A percentile compares a stretch with the other conserved stretches of the same genome.
These are phyloP conservation scores for Nezara viridula DNA, from an alignment of 2,888 invertebrate species.

Conservation along the genomic window DNA sequence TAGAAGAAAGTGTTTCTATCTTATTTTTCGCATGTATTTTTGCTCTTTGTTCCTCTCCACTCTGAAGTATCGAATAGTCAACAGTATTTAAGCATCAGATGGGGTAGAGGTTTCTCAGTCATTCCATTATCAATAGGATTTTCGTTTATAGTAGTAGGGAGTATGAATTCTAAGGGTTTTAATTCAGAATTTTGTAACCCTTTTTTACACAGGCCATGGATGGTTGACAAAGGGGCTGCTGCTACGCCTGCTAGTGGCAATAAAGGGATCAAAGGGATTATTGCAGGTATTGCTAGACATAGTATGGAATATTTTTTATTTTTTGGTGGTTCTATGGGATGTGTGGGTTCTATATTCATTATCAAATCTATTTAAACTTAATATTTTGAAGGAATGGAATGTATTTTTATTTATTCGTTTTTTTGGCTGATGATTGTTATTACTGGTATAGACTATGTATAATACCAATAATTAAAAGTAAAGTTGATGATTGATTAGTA, in stretches of 20 bases:
- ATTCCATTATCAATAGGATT: neutral
- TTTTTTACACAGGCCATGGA: slow-evolving; percentile 76
- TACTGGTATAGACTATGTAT: neutral
- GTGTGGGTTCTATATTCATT: neutral
- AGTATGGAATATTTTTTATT: neutral
- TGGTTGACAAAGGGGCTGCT: slow-evolving; percentile 80
- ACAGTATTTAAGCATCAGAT: neutral
- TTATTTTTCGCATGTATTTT: neutral
- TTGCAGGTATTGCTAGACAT: slow-evolving; percentile 73
- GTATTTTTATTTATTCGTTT: neutral
- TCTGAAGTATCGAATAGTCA: neutral
- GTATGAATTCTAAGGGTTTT: slow-evolving; percentile 35
- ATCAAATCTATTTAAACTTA: neutral
- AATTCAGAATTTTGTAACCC: slow-evolving; percentile 63
- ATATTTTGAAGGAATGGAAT: neutral
- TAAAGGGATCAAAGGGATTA: slow-evolving; percentile 90
- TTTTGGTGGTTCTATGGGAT: neutral
- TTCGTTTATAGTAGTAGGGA: neutral
- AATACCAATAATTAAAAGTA: too few relatives aligned
- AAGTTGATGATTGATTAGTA: too few relatives aligned
- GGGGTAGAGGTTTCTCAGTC: neutral
- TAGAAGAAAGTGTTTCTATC: neutral
- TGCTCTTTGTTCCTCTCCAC: neutral
- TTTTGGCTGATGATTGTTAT: neutral
- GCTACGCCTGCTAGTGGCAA: slow-evolving; percentile 73